Base-by-base conservation (phyloP, 1,140 invertebrate genomes). In the Drosophila tsacasi region DNA sequence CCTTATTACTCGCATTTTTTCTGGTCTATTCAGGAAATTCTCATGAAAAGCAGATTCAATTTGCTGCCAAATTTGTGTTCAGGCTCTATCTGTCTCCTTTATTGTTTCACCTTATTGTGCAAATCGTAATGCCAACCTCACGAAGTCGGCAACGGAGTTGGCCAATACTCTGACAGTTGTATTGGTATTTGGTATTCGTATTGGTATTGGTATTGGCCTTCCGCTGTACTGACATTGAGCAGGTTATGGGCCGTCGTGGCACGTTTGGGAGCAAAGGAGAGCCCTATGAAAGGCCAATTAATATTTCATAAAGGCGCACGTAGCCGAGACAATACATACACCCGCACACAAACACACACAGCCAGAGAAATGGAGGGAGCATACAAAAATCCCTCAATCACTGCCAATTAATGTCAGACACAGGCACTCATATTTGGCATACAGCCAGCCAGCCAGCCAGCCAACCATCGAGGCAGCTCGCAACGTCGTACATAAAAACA, bases 401-500 rank as follows among this genome's bases (percentile, higher is more conserved):
- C 85, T 90, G 85, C 85, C 85, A 90, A 90, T 90, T 90, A 90
- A 90, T 90, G 85, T 90, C 85, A 90, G 85, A 82, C 85, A 85
- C 85, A 90, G 85, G 81, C 81, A 90, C 81, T 91, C 85, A 90
- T 90, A 89, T 90, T 80, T 84, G 81, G 81, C 85, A 81, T 66
- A 55, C 81, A 82, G 68, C 81, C 73, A 81, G 60, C 64, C 81
- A 83, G 19, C 32, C 79, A 73, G 17, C 25, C 77, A 74, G 62
- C 39, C 30, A 54, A 23, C 68, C 76, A 83, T 19, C 37, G 81
- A 79, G 80, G 59, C 79, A 76, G 77, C 84, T 81, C 85, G 73
- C 66, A 84, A 75, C 77, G 81, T 73, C 81, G 79, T 81, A 79
- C 71, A 89, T 89, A 89, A 89, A 89, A 89, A 89, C 84, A 90